These are phyloP conservation scores for Tinamus guttatus DNA, from an alignment of 2,113 vertebrate genomes.

Conservation along the genomic window DNA sequence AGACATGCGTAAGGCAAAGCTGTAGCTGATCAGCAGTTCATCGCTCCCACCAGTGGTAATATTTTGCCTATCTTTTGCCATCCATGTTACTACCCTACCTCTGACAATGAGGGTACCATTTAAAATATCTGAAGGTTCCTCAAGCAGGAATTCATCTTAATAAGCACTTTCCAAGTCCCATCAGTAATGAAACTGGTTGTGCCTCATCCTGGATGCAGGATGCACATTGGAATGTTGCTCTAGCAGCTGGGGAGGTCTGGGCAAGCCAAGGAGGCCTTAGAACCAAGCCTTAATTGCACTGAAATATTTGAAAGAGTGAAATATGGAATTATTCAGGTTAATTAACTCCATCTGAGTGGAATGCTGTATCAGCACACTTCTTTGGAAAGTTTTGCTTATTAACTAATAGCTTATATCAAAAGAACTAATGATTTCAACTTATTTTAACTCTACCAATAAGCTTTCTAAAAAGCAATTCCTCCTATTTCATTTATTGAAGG, in stretches of 20 bases:
- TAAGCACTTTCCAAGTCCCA: neutral
- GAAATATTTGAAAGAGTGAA: neutral
- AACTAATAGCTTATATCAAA: too few species aligned
- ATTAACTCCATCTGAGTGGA: neutral
- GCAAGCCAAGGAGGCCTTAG: neutral
- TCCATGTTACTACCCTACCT: neutral
- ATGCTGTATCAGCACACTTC: too few species aligned
- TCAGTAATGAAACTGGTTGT: neutral
- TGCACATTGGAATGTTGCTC: neutral
- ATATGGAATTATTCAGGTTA: neutral
- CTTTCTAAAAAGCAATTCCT: too few species aligned
- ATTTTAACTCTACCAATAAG: too few species aligned
- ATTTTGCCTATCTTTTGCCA: neutral
- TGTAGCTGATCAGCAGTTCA: too few species aligned
- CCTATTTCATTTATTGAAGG: too few species aligned
- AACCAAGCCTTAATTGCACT: neutral
- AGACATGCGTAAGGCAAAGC: accelerated
- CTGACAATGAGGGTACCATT: too few species aligned
- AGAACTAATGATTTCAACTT: too few species aligned
- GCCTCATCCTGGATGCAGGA: neutral
- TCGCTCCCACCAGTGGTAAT: too few species aligned
- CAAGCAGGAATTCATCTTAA: neutral
- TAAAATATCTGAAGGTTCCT: too few species aligned
- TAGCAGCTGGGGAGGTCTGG: neutral
- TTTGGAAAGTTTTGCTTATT: too few species aligned